Percentiles rank a stretch among this genome's conserved stretches.
Evolutionary conservation across 2,888 invertebrate species (phyloP).

Genomic region (Villa cingulata): DNA sequence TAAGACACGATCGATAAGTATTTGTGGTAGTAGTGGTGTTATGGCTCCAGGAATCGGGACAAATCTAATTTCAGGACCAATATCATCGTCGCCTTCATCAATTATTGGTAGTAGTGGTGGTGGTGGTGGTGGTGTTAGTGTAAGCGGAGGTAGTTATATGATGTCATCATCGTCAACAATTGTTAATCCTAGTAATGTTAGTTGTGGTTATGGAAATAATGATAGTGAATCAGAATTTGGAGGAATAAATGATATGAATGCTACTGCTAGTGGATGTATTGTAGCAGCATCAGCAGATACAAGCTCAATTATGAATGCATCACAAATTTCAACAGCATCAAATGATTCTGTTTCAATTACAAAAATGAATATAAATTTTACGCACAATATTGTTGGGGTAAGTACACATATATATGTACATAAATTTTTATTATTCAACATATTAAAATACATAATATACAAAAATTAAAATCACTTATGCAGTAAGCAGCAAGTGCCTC

Average conservation of each 20-base stretch:
- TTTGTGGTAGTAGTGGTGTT: slow-evolving; percentile 6
- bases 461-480: too few relatives aligned
- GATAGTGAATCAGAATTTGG: slow-evolving; percentile 15
- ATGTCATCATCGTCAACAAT: too few relatives aligned
- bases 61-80: slow-evolving; percentile 23
- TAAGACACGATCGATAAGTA: slow-evolving; percentile 21
- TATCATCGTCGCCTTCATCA: slow-evolving; percentile 17
- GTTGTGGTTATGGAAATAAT: slow-evolving; percentile 4
- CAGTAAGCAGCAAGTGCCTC: too few relatives aligned
- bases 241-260: slow-evolving; percentile 1
- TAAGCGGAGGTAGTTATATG: slow-evolving; percentile 7
- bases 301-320: slow-evolving; percentile 35
- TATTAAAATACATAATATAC: too few relatives aligned
- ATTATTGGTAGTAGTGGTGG: slow-evolving; percentile 9
- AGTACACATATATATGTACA: slow-evolving; percentile 8
- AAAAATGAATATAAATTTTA: slow-evolving; percentile 20
- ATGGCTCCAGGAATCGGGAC: slow-evolving; percentile 18
- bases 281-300: slow-evolving; percentile 22
- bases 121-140: slow-evolving; percentile 7
- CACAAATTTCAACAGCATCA: slow-evolving; percentile 35
- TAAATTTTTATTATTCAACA: too few relatives aligned
- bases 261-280: slow-evolving; percentile 9
- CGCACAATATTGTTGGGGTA: slow-evolving; percentile 24
- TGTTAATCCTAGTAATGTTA: too few relatives aligned
- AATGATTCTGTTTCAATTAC: slow-evolving; percentile 25